phyloP scores from a whole-genome alignment of 2,888 invertebrate species.

The Oithona nana region DNA sequence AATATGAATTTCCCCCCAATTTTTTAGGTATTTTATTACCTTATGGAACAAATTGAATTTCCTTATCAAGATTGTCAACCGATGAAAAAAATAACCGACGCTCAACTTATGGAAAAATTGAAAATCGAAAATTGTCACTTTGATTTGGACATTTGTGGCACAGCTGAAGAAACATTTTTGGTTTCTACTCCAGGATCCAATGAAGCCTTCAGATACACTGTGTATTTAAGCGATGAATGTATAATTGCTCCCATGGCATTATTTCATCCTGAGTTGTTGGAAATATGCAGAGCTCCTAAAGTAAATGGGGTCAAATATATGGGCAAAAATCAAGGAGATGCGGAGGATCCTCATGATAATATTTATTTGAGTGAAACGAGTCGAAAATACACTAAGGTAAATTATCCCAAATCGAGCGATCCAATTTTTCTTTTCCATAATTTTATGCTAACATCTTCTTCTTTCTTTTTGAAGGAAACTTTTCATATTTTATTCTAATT shows the following conservation, averaged over 20 bases:
- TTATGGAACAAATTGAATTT: constrained; percentile 71
- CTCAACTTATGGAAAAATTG: constrained; percentile 54
- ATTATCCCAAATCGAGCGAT: no score
- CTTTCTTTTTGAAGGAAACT: neutral
- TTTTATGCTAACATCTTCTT: neutral
- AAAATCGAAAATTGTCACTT: constrained; percentile 82
- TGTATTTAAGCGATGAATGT: constrained; percentile 69
- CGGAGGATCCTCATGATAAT: constrained; percentile 84
- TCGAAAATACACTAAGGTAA: constrained; percentile 18
- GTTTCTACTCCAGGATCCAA: neutral
- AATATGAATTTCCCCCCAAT: no score
- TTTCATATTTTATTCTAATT: neutral
- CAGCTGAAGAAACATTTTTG: constrained; percentile 27
- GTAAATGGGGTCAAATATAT: constrained; percentile 41
- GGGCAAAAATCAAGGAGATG: constrained; percentile 43
- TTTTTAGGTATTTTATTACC: constrained; percentile 53
- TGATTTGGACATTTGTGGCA: constrained; percentile 37
- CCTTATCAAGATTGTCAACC: constrained; percentile 65
- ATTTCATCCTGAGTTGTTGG: constrained; percentile 65
- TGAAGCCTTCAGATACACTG: neutral
- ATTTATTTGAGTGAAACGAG: constrained; percentile 76
- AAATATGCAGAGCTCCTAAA: constrained; percentile 44
- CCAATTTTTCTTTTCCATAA: no score
- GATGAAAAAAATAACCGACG: constrained; percentile 46
- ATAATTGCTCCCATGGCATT: constrained; percentile 72